phyloP scores from a whole-genome alignment of 1,140 invertebrate genomes.

The Cydia splendana region DNA sequence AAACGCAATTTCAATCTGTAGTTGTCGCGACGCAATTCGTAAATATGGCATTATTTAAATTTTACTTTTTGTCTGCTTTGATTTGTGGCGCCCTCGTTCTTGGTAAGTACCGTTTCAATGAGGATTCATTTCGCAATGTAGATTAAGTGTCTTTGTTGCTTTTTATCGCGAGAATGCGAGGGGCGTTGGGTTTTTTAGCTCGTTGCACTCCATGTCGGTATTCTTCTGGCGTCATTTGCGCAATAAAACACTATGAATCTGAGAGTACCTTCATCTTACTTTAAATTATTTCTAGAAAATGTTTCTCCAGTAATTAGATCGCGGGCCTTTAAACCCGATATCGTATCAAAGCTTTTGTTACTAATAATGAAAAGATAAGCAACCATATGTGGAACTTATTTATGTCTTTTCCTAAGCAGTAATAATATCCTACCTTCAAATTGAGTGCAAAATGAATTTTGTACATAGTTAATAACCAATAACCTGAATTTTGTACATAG shows the following conservation, averaged over 20 bases:
- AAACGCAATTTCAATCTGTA: conserved; percentile 17
- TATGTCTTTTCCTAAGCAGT: neutral
- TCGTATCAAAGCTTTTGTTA: neutral
- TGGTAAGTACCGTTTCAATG: conserved; percentile 56
- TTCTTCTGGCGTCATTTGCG: conserved; percentile 34
- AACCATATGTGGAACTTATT: neutral
- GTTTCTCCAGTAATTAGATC: neutral
- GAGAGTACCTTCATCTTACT: neutral
- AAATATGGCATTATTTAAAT: conserved; percentile 61
- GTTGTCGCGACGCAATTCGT: conserved; percentile 22
- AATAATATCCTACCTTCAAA: conserved; percentile 6
- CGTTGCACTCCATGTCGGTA: conserved; percentile 38
- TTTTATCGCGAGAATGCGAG: conserved; percentile 55
- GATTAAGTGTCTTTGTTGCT: conserved; percentile 59
- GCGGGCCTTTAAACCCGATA: neutral
- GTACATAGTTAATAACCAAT: neutral
- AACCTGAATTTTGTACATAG: neutral
- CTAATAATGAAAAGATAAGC: neutral
- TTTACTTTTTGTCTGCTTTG: conserved; percentile 56
- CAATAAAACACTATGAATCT: conserved; percentile 24
- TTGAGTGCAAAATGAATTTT: neutral
- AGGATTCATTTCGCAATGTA: conserved; percentile 45
- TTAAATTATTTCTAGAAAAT: conserved; percentile 1
- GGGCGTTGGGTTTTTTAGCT: conserved; percentile 32
- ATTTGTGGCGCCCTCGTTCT: conserved; percentile 57